These are phyloP conservation scores for Pantherophis alleghaniensis DNA, from an alignment of 2,797 vertebrate genomes.

Conservation along the genomic window DNA sequence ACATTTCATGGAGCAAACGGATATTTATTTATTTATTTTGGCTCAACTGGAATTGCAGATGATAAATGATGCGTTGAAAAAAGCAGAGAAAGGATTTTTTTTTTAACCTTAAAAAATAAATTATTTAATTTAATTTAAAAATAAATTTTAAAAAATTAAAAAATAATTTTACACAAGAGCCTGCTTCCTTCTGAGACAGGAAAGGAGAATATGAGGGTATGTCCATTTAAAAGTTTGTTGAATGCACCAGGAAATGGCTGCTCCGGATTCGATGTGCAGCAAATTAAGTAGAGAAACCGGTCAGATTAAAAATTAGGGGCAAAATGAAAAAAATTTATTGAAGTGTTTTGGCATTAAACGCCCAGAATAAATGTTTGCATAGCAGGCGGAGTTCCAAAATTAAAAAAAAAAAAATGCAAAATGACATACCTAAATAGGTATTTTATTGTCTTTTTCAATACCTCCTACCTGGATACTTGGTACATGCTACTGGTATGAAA, in stretches of 20 bases:
- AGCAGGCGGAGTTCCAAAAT: background rate
- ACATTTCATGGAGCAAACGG: too few relatives aligned
- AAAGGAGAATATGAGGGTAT: background rate
- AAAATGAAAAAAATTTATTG: background rate
- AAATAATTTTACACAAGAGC: too few relatives aligned
- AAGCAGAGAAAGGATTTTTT: too few relatives aligned
- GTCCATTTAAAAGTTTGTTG: background rate
- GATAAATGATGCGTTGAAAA: too few relatives aligned
- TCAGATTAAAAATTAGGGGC: too few relatives aligned
- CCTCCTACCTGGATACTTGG: background rate
- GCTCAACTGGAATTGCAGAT: too few relatives aligned
- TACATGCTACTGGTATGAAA: background rate
- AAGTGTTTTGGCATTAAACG: background rate
- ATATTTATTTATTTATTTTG: too few relatives aligned
- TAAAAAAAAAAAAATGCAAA: background rate
- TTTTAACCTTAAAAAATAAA: too few relatives aligned
- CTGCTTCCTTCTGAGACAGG: accelerated
- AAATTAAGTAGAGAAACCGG: background rate
- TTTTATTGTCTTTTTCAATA: background rate
- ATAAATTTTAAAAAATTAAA: too few relatives aligned
- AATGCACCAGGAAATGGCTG: background rate
- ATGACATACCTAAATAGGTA: background rate
- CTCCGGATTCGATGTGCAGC: background rate
- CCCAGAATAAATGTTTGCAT: background rate
- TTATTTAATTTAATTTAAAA: too few relatives aligned